Percentiles rank a stretch among this genome's conserved stretches.
Evolutionary conservation across 2,113 vertebrate species (phyloP).

Genomic region (Macquaria ambigua): DNA sequence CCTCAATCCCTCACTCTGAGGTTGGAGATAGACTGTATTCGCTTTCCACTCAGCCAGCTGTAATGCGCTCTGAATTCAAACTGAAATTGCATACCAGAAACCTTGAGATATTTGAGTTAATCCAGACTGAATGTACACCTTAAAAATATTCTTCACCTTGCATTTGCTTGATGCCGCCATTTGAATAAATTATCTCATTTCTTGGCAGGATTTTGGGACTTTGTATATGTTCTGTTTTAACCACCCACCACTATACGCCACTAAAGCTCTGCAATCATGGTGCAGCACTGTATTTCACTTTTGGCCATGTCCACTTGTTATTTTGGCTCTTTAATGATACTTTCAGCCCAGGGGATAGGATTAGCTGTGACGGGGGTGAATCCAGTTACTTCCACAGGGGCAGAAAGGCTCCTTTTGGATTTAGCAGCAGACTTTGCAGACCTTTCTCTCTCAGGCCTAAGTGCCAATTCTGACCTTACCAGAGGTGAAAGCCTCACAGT

Average conservation of each 20-base stretch:
- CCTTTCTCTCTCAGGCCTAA: background rate
- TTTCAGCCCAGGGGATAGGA: slow-evolving; percentile 52
- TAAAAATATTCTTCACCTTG: slow-evolving; percentile 14
- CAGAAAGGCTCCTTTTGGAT: slow-evolving; percentile 45
- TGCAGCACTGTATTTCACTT: slow-evolving; percentile 40
- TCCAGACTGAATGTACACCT: slow-evolving; percentile 39
- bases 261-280: slow-evolving; percentile 37
- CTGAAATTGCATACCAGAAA: slow-evolving; percentile 51
- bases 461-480: slow-evolving; percentile 30
- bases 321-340: slow-evolving; percentile 61
- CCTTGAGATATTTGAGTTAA: slow-evolving; percentile 38
- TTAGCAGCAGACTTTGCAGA: slow-evolving; percentile 25
- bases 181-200: background rate
- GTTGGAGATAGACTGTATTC: slow-evolving; percentile 61
- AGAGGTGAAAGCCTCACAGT: slow-evolving; percentile 21
- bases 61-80: slow-evolving; percentile 57
- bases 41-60: slow-evolving; percentile 53
- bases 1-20: slow-evolving; percentile 70
- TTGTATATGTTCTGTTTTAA: slow-evolving; percentile 14
- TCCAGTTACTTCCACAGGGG: slow-evolving; percentile 58
- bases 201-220: slow-evolving; percentile 5
- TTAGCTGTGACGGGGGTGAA: slow-evolving; percentile 53
- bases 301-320: slow-evolving; percentile 55
- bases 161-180: slow-evolving; percentile 5
- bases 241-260: slow-evolving; percentile 5